Conservation (phyloP, 2,888 invertebrate species). For the Asteroscopus sphinx region DNA sequence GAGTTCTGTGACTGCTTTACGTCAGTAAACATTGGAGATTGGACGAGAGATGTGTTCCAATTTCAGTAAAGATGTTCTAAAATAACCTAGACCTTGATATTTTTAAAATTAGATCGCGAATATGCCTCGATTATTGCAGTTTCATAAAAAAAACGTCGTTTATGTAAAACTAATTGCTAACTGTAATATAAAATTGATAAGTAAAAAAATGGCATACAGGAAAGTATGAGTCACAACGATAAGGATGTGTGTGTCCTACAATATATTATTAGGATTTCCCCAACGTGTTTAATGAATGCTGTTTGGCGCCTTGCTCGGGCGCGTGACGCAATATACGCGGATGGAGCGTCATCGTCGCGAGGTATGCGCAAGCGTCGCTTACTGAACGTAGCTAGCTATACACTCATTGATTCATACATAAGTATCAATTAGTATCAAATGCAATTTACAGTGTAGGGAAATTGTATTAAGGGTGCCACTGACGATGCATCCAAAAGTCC, state of each 20-base stretch:
- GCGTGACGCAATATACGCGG: conserved; percentile 65
- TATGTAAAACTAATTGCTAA: background rate
- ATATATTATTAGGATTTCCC: conserved; percentile 61
- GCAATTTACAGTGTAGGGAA: too few relatives aligned
- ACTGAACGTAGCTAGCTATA: too few relatives aligned
- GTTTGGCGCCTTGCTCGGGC: conserved; percentile 28
- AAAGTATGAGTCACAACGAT: conserved; percentile 54
- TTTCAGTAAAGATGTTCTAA: conserved; percentile 6
- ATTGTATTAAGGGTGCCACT: too few relatives aligned
- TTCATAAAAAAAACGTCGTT: background rate
- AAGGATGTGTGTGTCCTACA: conserved; percentile 54
- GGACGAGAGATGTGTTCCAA: too few relatives aligned
- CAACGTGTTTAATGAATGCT: conserved; percentile 50
- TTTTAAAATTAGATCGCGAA: conserved; percentile 28
- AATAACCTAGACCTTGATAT: conserved; percentile 33
- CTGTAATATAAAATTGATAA: conserved; percentile 3
- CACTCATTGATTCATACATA: too few relatives aligned
- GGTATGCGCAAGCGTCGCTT: conserved; percentile 25
- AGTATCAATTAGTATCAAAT: too few relatives aligned
- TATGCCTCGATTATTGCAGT: background rate
- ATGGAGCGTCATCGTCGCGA: conserved; percentile 60
- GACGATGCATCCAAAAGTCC: too few relatives aligned
- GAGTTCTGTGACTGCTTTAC: background rate
- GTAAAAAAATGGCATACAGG: conserved; percentile 23
- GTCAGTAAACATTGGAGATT: conserved; percentile 8